Conservation (phyloP, 2,797 vertebrate genomes). For the Lutjanus campechanus region DNA sequence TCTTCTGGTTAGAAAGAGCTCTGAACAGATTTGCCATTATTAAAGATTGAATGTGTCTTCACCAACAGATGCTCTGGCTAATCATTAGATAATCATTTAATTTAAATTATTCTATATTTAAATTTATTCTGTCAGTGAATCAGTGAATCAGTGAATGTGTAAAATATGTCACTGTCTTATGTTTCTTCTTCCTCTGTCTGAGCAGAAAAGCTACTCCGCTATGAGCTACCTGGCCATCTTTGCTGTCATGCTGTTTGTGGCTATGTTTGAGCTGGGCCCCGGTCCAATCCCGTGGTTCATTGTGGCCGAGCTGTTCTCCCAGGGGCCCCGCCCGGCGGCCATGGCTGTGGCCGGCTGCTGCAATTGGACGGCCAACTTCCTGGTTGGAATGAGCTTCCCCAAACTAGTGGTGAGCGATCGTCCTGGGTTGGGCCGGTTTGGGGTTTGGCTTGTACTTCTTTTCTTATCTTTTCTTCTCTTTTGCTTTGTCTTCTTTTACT, state of each 20-base stretch:
- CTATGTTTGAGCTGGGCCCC: slow-evolving; percentile 96
- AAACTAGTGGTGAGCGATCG: slow-evolving; percentile 81
- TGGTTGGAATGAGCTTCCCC: slow-evolving; percentile 95
- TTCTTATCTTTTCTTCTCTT: background rate
- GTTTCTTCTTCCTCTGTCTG: background rate
- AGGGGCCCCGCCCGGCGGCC: slow-evolving; percentile 94
- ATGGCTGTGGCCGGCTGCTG: slow-evolving; percentile 95
- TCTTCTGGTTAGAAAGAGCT: background rate
- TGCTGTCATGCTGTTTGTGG: slow-evolving; percentile 93
- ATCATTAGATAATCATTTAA: background rate
- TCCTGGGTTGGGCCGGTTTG: background rate
- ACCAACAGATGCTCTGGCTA: background rate
- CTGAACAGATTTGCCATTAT: too few relatives aligned
- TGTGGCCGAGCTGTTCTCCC: slow-evolving; percentile 95
- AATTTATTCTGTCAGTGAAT: background rate
- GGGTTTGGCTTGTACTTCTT: background rate
- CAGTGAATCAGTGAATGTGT: background rate
- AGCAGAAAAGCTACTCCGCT: slow-evolving; percentile 66
- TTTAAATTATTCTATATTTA: too few relatives aligned
- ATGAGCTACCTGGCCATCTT: slow-evolving; percentile 91
- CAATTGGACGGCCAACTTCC: slow-evolving; percentile 97
- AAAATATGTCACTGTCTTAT: background rate
- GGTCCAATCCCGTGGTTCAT: slow-evolving; percentile 99
- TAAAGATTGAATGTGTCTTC: too few relatives aligned
- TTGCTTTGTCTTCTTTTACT: background rate